phyloP scores from a whole-genome alignment of 1,140 invertebrate genomes.

The Olivierus martensii region DNA sequence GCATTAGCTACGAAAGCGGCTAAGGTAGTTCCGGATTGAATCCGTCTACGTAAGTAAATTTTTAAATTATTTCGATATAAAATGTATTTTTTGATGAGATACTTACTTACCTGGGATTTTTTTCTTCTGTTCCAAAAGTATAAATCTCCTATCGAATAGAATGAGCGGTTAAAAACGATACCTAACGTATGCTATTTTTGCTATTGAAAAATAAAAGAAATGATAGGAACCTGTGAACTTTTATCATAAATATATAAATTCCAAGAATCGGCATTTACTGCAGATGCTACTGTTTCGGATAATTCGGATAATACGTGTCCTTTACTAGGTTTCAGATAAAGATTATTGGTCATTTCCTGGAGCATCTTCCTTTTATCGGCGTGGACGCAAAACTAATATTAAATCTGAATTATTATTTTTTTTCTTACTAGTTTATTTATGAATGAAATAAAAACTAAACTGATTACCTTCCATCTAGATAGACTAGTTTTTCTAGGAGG shows the following conservation, averaged over 20 bases:
- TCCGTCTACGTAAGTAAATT: background rate
- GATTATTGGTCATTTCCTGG: conserved; percentile 40
- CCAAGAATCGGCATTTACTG: conserved; percentile 43
- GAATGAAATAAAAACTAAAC: background rate
- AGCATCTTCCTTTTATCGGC: conserved; percentile 46
- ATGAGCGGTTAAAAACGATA: too few relatives aligned
- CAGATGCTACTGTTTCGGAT: conserved; percentile 42
- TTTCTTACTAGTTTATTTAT: background rate
- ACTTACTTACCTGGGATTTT: too few relatives aligned
- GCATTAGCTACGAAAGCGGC: conserved; percentile 38
- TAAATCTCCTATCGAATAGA: too few relatives aligned
- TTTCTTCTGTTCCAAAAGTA: too few relatives aligned
- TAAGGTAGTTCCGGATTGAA: conserved; percentile 26
- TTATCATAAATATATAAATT: conserved; percentile 36
- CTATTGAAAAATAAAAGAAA: too few relatives aligned
- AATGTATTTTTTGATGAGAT: too few relatives aligned
- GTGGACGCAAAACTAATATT: conserved; percentile 40
- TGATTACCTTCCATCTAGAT: conserved; percentile 39
- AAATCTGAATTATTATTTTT: background rate
- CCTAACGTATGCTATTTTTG: too few relatives aligned
- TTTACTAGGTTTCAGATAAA: conserved; percentile 38
- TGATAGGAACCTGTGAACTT: conserved; percentile 25
- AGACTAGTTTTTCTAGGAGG: conserved; percentile 35
- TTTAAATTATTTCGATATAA: background rate
- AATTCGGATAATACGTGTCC: conserved; percentile 44